These are phyloP conservation scores for Scolopax rusticola DNA, from an alignment of 2,797 vertebrate species.

Conservation along the genomic window DNA sequence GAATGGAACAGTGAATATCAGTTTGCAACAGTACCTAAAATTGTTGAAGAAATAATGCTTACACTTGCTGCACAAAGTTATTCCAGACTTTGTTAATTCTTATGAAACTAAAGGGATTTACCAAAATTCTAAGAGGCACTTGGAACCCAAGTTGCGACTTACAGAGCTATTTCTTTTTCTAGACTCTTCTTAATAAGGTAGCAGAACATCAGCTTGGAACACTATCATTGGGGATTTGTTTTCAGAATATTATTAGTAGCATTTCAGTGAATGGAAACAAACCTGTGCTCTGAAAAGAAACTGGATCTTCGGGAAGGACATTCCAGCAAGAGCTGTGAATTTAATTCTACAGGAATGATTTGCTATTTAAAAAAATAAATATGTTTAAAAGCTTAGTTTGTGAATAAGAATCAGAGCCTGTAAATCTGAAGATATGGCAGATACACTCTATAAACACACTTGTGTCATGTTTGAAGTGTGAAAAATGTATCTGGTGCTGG, in stretches of 20 bases:
- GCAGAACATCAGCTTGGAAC: conserved; percentile 60
- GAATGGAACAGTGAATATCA: not conserved
- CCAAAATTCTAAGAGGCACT: not conserved
- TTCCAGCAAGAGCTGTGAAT: not conserved
- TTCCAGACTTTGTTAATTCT: conserved; percentile 1
- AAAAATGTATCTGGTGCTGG: not conserved
- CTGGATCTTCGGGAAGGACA: conserved; percentile 16
- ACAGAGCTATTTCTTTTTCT: conserved; percentile 4
- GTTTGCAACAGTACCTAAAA: not conserved
- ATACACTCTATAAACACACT: not conserved
- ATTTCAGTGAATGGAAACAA: conserved; percentile 67
- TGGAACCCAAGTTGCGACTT: not conserved
- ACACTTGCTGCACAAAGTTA: not conserved
- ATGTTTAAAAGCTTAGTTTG: not conserved
- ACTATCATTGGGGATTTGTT: conserved; percentile 66
- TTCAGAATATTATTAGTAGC: conserved; percentile 72
- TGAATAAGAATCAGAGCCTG: not conserved
- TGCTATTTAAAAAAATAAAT: not conserved
- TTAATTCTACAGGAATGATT: not conserved
- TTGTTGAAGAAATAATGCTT: conserved; percentile 4
- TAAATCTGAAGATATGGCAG: not conserved
- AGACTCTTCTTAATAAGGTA: conserved; percentile 60
- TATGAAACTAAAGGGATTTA: conserved; percentile 21
- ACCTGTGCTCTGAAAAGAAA: conserved; percentile 50
- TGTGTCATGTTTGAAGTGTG: conserved; percentile 3